Evolutionary conservation across 2,888 invertebrate species (phyloP).

Genomic region (Corbicula japonica): DNA sequence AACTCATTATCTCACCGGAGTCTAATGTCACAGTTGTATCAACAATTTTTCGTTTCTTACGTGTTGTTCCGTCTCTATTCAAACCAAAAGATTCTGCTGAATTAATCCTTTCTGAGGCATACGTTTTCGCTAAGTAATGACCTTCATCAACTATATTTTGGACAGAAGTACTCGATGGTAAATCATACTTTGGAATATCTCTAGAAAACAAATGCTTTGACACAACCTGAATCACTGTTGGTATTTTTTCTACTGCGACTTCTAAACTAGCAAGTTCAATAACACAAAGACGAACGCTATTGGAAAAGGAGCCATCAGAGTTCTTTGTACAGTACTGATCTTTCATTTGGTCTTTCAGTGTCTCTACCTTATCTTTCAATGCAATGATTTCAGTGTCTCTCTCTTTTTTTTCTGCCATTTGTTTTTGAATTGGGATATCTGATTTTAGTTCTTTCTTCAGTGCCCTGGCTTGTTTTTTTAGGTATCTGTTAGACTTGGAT

Average conservation of each 20-base stretch:
- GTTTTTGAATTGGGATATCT: background rate
- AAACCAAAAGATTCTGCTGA: constrained; percentile 40
- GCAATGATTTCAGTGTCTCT: too few species aligned
- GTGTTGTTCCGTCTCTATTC: constrained; percentile 47
- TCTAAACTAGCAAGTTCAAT: constrained; percentile 45
- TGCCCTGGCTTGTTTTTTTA: background rate
- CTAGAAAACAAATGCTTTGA: constrained; percentile 23
- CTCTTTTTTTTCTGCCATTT: background rate
- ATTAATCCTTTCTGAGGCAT: constrained; percentile 30
- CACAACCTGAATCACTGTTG: constrained; percentile 28
- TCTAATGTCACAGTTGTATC: constrained; percentile 53
- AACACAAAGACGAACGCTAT: constrained; percentile 25
- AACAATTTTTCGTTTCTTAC: constrained; percentile 52
- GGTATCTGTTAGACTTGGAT: too few species aligned
- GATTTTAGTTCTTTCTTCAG: background rate
- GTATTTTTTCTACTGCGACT: constrained; percentile 40
- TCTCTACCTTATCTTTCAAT: too few species aligned
- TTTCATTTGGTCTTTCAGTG: too few species aligned
- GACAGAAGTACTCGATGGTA: constrained; percentile 22
- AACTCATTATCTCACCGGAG: constrained; percentile 44
- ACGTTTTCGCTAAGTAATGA: constrained; percentile 52
- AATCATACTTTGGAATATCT: constrained; percentile 24
- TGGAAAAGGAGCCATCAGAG: background rate
- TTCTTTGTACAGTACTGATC: background rate
- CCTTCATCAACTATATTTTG: constrained; percentile 48